Evolutionary conservation across 2,113 vertebrate species (phyloP), one percentile per base, ranked within the genome.

Genomic region (Neodontobutis hainanensis): DNA sequence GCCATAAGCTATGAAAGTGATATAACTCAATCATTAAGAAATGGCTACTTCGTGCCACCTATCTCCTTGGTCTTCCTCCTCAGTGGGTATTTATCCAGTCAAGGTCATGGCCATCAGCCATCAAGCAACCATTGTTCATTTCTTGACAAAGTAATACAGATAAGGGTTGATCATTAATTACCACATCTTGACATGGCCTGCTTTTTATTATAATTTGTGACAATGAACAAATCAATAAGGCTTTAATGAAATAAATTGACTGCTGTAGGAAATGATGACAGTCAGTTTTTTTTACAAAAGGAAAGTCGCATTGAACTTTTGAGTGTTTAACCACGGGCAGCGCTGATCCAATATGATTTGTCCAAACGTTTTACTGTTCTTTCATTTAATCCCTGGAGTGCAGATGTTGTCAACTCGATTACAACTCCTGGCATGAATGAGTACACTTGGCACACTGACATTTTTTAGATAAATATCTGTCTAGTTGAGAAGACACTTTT

Each of bases 391-490:
- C 87, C 81, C 82, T 87, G 78, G 80, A 87, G 87, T 91, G 87
- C 60, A 81, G 82, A 90, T 87, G 85, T 88, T 91, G 88, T 92
- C 87, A 91, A 88, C 81, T 88, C 64, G 70, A 91, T 89, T 90
- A 89, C 82, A 84, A 87, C 82, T 89, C 70, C 75, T 79, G 71
- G 85, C 81, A 75, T 86, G 75, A 92, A 86, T 69, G 77, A 88
- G 82, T 81, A 81, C 79, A 78, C 79, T 81, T 84, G 84, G 87
- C 86, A 80, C 16, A 6, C 68, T 71, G 78, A 84, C 87, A 85
- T 87, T 84, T 91, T 84, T 83, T 47, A 80, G 86, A 90, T 87
- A 89, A 91, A 89, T 91, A 92, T 89, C 83, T 83, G 85, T 85
- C 86, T 86, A 87, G 75, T 86, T 80, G 82, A 86, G 73, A 78